These are phyloP conservation scores for Chromoteleia sp. DNA, from an alignment of 2,888 invertebrate genomes.

Conservation along the genomic window DNA sequence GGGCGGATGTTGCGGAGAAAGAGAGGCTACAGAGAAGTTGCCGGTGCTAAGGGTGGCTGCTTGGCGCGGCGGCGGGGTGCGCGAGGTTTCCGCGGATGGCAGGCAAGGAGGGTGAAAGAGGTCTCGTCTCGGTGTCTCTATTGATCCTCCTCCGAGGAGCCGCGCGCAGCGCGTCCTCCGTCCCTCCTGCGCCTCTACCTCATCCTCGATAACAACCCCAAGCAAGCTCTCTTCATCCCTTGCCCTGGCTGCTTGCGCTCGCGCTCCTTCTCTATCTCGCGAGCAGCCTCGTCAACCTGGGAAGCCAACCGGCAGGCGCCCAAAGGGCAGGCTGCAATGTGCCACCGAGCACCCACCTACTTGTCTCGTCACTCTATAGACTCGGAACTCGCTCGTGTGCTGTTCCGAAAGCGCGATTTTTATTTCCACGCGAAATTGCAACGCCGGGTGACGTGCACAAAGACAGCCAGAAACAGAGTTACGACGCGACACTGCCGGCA, in stretches of 20 bases:
- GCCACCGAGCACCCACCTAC: constrained; percentile 60
- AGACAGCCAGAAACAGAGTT: constrained; percentile 5
- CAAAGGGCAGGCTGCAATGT: constrained; percentile 67
- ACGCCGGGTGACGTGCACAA: constrained; percentile 30
- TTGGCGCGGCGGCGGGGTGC: constrained; percentile 57
- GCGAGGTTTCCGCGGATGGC: constrained; percentile 62
- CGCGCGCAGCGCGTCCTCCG: constrained; percentile 84
- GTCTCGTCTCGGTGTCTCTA: constrained; percentile 85
- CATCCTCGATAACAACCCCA: constrained; percentile 74
- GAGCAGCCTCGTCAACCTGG: constrained; percentile 64
- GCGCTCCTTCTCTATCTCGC: constrained; percentile 58
- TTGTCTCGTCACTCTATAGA: constrained; percentile 64
- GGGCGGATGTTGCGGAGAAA: constrained; percentile 50
- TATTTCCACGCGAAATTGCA: constrained; percentile 47
- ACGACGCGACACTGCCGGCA: background rate
- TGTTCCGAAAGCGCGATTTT: constrained; percentile 45
- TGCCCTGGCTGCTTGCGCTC: constrained; percentile 46
- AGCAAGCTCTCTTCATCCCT: constrained; percentile 61
- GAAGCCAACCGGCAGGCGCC: constrained; percentile 54
- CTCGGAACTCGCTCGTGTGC: constrained; percentile 39
- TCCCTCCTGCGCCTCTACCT: constrained; percentile 74
- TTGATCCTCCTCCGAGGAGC: constrained; percentile 84
- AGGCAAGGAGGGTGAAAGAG: constrained; percentile 79
- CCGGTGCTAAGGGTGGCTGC: constrained; percentile 44
- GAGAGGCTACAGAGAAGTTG: constrained; percentile 59